Percentiles rank a stretch among this genome's conserved stretches.
Evolutionary conservation across 2,113 vertebrate genomes (phyloP).

Genomic region (Pachypanchax playfairii): DNA sequence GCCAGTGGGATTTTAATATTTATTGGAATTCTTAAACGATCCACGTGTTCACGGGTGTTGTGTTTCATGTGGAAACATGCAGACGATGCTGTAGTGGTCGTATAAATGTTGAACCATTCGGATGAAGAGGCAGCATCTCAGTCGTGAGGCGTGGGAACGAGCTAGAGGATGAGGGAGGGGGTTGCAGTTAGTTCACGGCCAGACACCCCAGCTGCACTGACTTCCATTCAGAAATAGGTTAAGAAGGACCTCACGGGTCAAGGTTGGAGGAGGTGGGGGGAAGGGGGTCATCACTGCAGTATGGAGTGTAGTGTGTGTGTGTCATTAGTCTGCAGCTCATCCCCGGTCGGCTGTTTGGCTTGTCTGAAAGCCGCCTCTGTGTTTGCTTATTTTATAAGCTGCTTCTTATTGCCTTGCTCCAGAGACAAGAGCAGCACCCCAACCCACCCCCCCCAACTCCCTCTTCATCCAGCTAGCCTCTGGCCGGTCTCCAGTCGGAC

Average conservation of each 20-base stretch:
- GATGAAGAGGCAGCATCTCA: constrained; percentile 49
- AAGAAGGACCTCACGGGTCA: constrained; percentile 79
- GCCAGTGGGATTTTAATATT: background rate
- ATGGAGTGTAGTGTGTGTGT: constrained; percentile 6
- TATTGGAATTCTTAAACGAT: constrained; percentile 5
- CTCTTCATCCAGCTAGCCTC: constrained; percentile 51
- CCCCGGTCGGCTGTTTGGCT: constrained; percentile 50
- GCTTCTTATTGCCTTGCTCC: constrained; percentile 71
- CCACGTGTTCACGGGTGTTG: too few species aligned
- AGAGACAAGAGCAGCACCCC: constrained; percentile 55
- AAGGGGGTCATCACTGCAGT: constrained; percentile 16
- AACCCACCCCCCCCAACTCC: constrained; percentile 53
- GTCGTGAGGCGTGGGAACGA: constrained; percentile 72
- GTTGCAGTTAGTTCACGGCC: constrained; percentile 70
- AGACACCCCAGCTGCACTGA: constrained; percentile 84
- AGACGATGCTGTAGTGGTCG: constrained; percentile 6
- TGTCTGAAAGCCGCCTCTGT: constrained; percentile 60
- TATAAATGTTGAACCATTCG: constrained; percentile 65
- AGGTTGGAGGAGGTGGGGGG: constrained; percentile 78
- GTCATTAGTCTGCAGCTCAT: constrained; percentile 52
- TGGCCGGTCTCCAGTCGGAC: constrained; percentile 58
- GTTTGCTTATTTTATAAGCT: constrained; percentile 77
- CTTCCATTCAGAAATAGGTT: constrained; percentile 80
- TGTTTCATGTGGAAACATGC: constrained; percentile 36
- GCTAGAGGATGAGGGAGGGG: constrained; percentile 69